phyloP scores from a whole-genome alignment of 1,140 invertebrate species.

The Panulirus ornatus region DNA sequence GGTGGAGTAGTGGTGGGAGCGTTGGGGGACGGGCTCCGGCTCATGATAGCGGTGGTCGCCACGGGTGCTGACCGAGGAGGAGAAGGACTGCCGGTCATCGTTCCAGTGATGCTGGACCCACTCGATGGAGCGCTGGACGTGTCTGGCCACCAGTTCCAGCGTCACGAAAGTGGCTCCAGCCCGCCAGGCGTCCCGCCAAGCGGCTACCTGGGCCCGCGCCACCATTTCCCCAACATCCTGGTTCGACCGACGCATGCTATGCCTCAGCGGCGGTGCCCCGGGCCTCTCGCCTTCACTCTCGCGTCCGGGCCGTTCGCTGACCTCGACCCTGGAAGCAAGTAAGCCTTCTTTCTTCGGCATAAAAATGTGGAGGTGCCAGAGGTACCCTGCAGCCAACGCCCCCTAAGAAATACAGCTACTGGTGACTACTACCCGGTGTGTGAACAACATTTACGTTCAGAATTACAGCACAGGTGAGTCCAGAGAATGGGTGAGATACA shows the following conservation, averaged over 20 bases:
- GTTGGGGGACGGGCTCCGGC: background rate
- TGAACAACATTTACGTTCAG: background rate
- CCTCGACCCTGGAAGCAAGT: constrained; percentile 58
- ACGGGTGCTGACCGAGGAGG: background rate
- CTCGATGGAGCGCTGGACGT: constrained; percentile 44
- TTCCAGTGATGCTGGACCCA: constrained; percentile 70
- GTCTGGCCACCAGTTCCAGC: constrained; percentile 56
- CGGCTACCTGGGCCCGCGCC: constrained; percentile 62
- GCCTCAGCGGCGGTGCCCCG: background rate
- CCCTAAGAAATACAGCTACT: constrained; percentile 6
- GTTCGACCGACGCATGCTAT: background rate
- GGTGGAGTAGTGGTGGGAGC: background rate
- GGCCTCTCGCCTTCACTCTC: background rate
- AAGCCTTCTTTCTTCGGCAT: constrained; percentile 44
- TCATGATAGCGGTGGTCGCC: background rate
- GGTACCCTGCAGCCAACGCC: constrained; percentile 33
- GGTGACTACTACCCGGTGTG: background rate
- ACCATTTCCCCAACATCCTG: constrained; percentile 32
- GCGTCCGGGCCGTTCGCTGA: background rate
- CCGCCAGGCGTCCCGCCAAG: constrained; percentile 63
- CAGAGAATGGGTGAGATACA: background rate
- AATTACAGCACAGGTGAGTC: background rate
- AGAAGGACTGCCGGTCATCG: constrained; percentile 17
- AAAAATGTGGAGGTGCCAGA: background rate
- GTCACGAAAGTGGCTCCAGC: constrained; percentile 67